These are phyloP conservation scores for Cynoglossus semilaevis DNA, from an alignment of 2,113 vertebrate species.

Conservation along the genomic window DNA sequence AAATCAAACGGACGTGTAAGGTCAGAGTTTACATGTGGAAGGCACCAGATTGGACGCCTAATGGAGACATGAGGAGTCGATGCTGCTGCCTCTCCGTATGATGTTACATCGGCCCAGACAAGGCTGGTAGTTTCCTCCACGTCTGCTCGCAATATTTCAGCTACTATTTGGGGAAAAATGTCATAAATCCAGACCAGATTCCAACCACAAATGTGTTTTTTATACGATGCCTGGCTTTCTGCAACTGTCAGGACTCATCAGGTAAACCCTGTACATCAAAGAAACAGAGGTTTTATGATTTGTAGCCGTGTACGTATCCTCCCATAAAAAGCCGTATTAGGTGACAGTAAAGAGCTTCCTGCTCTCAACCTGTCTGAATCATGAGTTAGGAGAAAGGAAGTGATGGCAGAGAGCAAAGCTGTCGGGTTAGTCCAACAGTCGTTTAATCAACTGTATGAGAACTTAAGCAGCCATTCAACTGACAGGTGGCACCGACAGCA, in stretches of 20 bases:
- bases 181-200: slow-evolving; percentile 17
- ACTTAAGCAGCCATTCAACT: slow-evolving; percentile 9
- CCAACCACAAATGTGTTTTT: slow-evolving; percentile 7
- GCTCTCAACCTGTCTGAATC: slow-evolving; percentile 11
- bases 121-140: slow-evolving; percentile 10
- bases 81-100: slow-evolving; percentile 1
- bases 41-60: slow-evolving; percentile 29
- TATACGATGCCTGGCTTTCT: slow-evolving; percentile 2
- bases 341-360: slow-evolving; percentile 29
- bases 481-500: neutral
- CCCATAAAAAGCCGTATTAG: slow-evolving; percentile 10
- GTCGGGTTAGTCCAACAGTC: neutral
- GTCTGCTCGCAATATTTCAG: slow-evolving; percentile 6
- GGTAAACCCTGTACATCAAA: slow-evolving; percentile 12
- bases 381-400: neutral
- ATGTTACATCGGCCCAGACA: neutral
- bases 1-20: slow-evolving; percentile 4
- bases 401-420: neutral
- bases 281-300: neutral
- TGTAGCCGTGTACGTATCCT: slow-evolving; percentile 10
- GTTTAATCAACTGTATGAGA: neutral
- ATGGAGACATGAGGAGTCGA: too few relatives aligned
- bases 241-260: neutral
- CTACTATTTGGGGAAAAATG: neutral
- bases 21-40: slow-evolving; percentile 37